phyloP scores from a whole-genome alignment of 92 coral and sea anemone genomes.

The Paramuricea clavata region DNA sequence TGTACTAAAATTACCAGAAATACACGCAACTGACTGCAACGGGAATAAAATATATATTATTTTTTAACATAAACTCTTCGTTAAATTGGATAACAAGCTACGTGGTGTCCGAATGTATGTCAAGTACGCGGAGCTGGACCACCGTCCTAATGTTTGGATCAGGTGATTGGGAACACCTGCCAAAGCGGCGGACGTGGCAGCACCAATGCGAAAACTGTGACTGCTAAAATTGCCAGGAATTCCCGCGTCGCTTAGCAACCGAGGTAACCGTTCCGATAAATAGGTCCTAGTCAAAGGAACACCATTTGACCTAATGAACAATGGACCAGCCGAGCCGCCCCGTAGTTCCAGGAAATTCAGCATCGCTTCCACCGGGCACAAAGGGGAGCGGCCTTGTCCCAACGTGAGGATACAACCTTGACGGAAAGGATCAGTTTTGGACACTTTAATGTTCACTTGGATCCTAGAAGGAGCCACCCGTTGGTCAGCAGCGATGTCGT shows the following conservation, averaged over 20 bases:
- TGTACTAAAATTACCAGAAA: no score
- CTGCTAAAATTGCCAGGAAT: conserved; percentile 29
- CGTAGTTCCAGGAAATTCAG: conserved; percentile 21
- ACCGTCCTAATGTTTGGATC: conserved; percentile 53
- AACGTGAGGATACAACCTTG: conserved; percentile 34
- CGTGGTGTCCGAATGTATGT: conserved; percentile 48
- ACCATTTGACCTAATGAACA: conserved; percentile 16
- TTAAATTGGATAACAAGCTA: neutral
- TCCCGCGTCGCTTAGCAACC: conserved; percentile 11
- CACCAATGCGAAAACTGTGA: conserved; percentile 55
- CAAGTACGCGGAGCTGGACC: conserved; percentile 55
- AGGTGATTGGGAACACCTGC: conserved; percentile 46
- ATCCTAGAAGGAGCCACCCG: conserved; percentile 36
- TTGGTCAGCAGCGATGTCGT: conserved; percentile 50
- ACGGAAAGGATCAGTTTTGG: conserved; percentile 47
- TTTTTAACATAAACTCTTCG: conserved; percentile 8
- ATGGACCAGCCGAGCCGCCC: conserved; percentile 45
- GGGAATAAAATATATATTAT: no score
- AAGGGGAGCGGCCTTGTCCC: conserved; percentile 18
- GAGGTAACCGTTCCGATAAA: conserved; percentile 21
- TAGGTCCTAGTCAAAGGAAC: conserved; percentile 3
- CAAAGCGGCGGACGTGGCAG: conserved; percentile 46
- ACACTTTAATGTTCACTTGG: conserved; percentile 28
- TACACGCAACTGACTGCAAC: no score
- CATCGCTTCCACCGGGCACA: conserved; percentile 43